phyloP scores from a whole-genome alignment of 2,888 invertebrate species.

The Noctua pronuba region DNA sequence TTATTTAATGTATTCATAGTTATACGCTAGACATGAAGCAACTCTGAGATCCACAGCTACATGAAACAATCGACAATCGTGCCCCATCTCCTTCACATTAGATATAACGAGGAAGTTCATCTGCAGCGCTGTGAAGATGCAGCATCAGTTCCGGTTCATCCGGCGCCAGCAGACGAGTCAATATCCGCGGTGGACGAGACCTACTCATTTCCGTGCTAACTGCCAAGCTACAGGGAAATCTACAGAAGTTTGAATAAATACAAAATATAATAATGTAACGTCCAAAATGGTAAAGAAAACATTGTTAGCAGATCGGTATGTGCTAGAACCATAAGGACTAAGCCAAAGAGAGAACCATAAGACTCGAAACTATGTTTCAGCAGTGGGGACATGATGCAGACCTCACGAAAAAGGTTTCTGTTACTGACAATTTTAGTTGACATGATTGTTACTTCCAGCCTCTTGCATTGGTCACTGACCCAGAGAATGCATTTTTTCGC shows the following conservation, averaged over 20 bases:
- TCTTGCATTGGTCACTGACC: too few species aligned
- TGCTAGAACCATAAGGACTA: neutral
- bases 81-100: neutral
- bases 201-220: constrained; percentile 62
- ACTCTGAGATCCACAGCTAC: too few species aligned
- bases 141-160: constrained; percentile 31
- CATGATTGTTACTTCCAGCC: too few species aligned
- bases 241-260: constrained; percentile 11
- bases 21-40: neutral
- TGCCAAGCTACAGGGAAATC: neutral
- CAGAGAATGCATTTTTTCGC: too few species aligned
- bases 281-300: neutral
- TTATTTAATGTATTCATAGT: neutral
- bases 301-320: neutral
- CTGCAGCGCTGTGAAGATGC: constrained; percentile 5
- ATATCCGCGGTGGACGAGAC: constrained; percentile 62
- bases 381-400: too few species aligned
- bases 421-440: too few species aligned
- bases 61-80: constrained; percentile 5
- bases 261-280: neutral
- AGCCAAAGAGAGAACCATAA: too few species aligned
- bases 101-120: constrained; percentile 15
- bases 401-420: too few species aligned
- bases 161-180: constrained; percentile 59
- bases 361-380: neutral